A percentile compares a stretch with the other conserved stretches of the same genome.
These are phyloP conservation scores for Ploceus nigricollis DNA, from an alignment of 2,113 vertebrate genomes.

Conservation along the genomic window DNA sequence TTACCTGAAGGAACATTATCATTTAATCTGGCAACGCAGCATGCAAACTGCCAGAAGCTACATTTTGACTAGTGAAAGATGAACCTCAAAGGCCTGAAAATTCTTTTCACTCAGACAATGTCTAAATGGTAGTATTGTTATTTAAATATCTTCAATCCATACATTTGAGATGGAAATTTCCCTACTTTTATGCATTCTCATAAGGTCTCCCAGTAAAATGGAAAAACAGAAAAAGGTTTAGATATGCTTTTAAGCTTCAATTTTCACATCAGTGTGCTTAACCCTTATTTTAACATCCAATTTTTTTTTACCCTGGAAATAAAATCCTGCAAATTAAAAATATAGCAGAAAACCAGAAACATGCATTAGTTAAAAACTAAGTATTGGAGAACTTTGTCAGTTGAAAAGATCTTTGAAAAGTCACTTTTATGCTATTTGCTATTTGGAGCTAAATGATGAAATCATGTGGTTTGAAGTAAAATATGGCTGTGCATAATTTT, in stretches of 20 bases:
- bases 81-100: not conserved
- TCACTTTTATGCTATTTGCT: not conserved
- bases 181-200: not conserved
- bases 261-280: not conserved
- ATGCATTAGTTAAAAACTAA: not conserved
- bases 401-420: not conserved
- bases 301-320: not conserved
- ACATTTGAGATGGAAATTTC: constrained; percentile 30
- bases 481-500: not conserved
- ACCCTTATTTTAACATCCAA: not conserved
- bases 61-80: constrained; percentile 6
- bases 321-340: not conserved
- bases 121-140: constrained; percentile 47
- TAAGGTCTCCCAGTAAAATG: not conserved
- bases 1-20: not conserved
- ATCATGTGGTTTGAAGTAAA: not conserved
- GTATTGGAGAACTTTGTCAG: not conserved
- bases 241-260: not conserved
- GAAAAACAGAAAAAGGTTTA: not conserved
- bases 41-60: not conserved
- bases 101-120: constrained; percentile 20
- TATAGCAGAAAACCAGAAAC: not conserved
- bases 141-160: constrained; percentile 39
- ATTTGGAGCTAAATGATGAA: not conserved
- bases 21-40: not conserved